These are phyloP conservation scores for Passer montanus DNA, from an alignment of 2,113 vertebrate species.

Conservation along the genomic window DNA sequence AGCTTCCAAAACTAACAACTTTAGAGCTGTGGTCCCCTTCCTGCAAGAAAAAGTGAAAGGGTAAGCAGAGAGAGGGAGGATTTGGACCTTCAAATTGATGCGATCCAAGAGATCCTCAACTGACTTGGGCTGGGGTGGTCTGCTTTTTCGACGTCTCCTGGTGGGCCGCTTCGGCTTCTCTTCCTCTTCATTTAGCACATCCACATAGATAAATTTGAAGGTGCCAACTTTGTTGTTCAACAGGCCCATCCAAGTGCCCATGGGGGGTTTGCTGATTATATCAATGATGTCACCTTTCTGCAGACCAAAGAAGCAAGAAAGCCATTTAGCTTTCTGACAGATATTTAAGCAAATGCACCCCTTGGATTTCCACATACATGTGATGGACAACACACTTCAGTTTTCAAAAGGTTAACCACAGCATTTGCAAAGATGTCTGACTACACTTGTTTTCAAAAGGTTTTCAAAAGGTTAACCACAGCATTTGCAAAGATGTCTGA, in stretches of 20 bases:
- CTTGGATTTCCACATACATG: not conserved
- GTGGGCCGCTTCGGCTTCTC: slow-evolving; percentile 93
- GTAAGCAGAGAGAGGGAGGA: not conserved
- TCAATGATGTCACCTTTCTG: slow-evolving; percentile 98
- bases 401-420: not conserved
- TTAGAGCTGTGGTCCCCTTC: not conserved
- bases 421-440: not conserved
- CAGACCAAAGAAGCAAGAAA: not conserved
- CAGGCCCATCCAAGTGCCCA: slow-evolving; percentile 99
- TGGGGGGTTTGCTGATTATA: slow-evolving; percentile 99
- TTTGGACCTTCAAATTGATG: slow-evolving; percentile 90
- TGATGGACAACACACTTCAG: not conserved
- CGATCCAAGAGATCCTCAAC: slow-evolving; percentile 96
- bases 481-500: not conserved
- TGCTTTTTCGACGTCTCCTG: slow-evolving; percentile 87
- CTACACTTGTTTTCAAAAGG: not conserved
- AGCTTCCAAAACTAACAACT: not conserved
- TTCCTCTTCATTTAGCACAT: slow-evolving; percentile 90
- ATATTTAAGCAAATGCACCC: not conserved
- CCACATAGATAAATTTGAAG: slow-evolving; percentile 99
- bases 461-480: too few relatives aligned
- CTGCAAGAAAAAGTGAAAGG: not conserved
- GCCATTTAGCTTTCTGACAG: not conserved
- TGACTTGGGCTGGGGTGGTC: slow-evolving; percentile 91
- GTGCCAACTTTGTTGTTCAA: slow-evolving; percentile 98